These are phyloP conservation scores for Sminthopsis crassicaudata DNA, from an alignment of 2,113 vertebrate genomes.

Conservation along the genomic window DNA sequence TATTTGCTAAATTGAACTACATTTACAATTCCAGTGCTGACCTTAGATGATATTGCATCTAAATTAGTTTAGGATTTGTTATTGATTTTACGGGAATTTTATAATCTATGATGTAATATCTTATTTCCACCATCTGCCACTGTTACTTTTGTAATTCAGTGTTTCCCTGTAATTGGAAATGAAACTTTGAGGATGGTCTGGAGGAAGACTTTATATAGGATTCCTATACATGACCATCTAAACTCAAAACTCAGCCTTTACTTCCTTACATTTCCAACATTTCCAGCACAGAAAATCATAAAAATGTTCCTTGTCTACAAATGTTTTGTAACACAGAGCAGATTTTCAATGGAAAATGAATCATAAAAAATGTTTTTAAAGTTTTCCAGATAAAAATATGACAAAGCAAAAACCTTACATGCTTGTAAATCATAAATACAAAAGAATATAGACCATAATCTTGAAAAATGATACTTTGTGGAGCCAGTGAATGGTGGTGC, in stretches of 20 bases:
- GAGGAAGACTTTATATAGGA: not conserved
- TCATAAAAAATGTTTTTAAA: not conserved
- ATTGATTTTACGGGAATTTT: not conserved
- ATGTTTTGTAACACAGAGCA: conserved; percentile 35
- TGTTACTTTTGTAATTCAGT: not conserved
- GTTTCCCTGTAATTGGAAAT: not conserved
- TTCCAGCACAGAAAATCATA: conserved; percentile 37
- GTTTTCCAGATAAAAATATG: conserved; percentile 31
- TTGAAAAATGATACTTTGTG: conserved; percentile 48
- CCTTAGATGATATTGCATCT: not conserved
- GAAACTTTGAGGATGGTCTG: not conserved
- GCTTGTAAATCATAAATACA: conserved; percentile 6
- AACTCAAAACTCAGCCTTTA: conserved; percentile 69
- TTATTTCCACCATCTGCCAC: not conserved
- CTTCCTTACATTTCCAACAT: conserved; percentile 52
- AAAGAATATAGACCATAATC: not conserved
- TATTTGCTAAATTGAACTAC: not conserved
- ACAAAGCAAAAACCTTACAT: conserved; percentile 20
- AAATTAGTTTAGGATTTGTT: conserved; percentile 19
- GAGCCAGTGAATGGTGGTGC: conserved; percentile 33
- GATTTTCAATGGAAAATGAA: not conserved
- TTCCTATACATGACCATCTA: not conserved
- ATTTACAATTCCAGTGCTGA: not conserved
- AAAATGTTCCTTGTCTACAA: conserved; percentile 41
- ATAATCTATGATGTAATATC: not conserved